Evolutionary conservation across 2,113 vertebrate species (phyloP).

Genomic region (Gorsachius goisagi): DNA sequence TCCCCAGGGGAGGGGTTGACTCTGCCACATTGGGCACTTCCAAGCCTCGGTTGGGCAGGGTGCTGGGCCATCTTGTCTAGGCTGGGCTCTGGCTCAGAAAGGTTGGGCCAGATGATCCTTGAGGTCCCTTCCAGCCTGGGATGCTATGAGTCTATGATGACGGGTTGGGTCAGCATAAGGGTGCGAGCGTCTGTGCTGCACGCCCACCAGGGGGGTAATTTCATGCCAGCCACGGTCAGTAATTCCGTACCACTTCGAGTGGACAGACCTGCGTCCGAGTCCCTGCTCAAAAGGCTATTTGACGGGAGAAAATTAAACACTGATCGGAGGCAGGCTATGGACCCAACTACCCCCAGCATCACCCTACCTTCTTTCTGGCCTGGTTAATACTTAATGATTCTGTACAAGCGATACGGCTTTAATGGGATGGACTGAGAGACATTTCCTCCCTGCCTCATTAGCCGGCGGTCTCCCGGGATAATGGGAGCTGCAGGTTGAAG

Average conservation of each 20-base stretch:
- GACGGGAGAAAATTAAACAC: not conserved
- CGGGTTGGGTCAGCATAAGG: accelerated
- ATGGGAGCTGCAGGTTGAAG: not conserved
- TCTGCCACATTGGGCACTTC: no score
- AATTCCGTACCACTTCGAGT: not conserved
- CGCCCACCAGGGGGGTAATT: no score
- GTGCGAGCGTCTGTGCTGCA: not conserved
- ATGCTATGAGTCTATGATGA: no score
- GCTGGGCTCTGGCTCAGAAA: no score
- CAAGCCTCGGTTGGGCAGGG: no score
- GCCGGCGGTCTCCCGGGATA: not conserved
- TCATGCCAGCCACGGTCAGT: not conserved
- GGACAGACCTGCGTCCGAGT: not conserved
- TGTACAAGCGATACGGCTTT: not conserved
- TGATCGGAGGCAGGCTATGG: not conserved
- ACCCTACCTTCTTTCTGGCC: not conserved
- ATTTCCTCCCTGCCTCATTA: not conserved
- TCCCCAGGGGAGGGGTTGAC: no score
- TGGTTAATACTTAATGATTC: not conserved
- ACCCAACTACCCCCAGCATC: not conserved
- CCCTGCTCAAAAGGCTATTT: not conserved
- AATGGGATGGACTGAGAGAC: not conserved
- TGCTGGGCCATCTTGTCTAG: no score
- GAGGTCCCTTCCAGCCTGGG: no score
- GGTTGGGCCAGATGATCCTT: no score